Evolutionary conservation across 1,140 invertebrate species (phyloP).

Genomic region (Chrysoperla carnea): DNA sequence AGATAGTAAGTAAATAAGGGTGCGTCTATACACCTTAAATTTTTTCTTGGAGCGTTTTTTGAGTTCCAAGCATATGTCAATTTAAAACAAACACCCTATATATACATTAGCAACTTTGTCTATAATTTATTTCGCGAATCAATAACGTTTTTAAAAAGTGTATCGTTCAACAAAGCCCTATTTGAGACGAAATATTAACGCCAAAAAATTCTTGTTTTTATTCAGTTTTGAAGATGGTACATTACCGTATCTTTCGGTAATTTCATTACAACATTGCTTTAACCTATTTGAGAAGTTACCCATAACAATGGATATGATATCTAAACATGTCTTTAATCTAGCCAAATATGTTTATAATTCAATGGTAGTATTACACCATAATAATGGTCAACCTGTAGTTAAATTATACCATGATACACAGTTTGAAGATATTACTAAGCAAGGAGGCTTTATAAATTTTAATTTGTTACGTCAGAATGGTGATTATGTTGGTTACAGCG

Average conservation of each 20-base stretch:
- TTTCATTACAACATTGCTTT: slow-evolving; percentile 66
- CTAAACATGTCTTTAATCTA: slow-evolving; percentile 55
- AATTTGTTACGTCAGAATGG: slow-evolving; percentile 65
- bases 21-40: too few species aligned
- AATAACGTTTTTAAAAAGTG: too few species aligned
- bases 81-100: too few species aligned
- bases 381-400: slow-evolving; percentile 51
- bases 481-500: slow-evolving; percentile 69
- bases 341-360: slow-evolving; percentile 52
- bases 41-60: too few species aligned
- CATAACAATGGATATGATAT: slow-evolving; percentile 43
- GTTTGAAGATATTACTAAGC: slow-evolving; percentile 38
- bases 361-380: slow-evolving; percentile 45
- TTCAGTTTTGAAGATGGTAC: slow-evolving; percentile 91
- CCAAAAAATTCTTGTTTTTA: slow-evolving; percentile 16
- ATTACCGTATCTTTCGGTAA: slow-evolving; percentile 69
- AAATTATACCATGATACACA: slow-evolving; percentile 54
- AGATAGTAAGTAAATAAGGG: too few species aligned
- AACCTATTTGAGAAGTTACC: slow-evolving; percentile 39
- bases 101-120: too few species aligned
- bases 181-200: too few species aligned
- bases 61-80: too few species aligned
- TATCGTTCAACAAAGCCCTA: too few species aligned
- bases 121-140: too few species aligned
- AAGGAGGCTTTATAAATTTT: slow-evolving; percentile 81